Evolutionary conservation across 2,797 vertebrate species (phyloP).

Genomic region (Pteronotus mesoamericanus): DNA sequence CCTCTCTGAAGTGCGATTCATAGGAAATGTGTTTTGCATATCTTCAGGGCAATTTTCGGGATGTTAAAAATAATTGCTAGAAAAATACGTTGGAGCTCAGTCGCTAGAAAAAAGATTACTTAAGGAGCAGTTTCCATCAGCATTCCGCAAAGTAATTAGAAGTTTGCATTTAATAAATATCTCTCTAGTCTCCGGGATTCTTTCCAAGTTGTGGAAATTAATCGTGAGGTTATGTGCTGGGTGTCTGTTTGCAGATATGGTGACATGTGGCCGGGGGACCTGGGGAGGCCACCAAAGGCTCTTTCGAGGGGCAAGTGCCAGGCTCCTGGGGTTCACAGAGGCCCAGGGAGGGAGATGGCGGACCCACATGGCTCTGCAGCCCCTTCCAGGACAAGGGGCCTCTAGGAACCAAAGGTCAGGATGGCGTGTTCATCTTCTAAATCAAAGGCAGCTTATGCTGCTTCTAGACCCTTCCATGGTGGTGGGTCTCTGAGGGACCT

Average conservation of each 20-base stretch:
- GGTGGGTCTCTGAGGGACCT: neutral
- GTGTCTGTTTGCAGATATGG: neutral
- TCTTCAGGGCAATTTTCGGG: slow-evolving; percentile 41
- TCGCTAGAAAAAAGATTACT: neutral
- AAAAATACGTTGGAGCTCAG: neutral
- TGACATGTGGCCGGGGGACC: neutral
- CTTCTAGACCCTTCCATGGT: neutral
- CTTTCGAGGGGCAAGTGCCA: neutral
- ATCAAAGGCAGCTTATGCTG: neutral
- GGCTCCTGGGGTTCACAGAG: neutral
- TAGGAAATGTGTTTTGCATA: slow-evolving; percentile 26
- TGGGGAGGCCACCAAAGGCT: neutral
- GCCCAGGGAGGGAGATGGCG: too few relatives aligned
- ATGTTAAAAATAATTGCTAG: slow-evolving; percentile 54
- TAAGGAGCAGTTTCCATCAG: neutral
- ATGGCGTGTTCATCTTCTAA: neutral
- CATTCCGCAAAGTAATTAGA: slow-evolving; percentile 36
- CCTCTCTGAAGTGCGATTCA: neutral
- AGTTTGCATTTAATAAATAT: slow-evolving; percentile 63
- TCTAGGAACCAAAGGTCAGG: neutral
- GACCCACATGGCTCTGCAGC: neutral
- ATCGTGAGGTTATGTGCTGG: neutral
- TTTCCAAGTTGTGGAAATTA: neutral
- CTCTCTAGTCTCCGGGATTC: slow-evolving; percentile 25
- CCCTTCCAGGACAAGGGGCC: neutral